These are phyloP conservation scores for Daubentonia madagascariensis DNA, from an alignment of 2,113 vertebrate species.

Conservation along the genomic window DNA sequence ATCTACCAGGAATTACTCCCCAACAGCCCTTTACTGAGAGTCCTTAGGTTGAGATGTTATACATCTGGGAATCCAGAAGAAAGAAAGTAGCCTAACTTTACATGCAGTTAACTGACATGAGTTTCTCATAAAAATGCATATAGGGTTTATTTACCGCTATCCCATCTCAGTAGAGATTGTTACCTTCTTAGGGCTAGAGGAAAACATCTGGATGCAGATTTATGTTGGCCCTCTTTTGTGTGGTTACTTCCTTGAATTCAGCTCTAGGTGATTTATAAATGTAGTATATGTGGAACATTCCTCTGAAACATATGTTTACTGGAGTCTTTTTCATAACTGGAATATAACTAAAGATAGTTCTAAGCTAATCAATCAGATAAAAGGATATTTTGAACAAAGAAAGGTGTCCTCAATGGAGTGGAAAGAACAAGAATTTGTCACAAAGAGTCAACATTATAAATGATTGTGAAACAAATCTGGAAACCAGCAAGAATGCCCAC, in stretches of 20 bases:
- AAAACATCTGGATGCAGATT: background rate
- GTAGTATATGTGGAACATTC: background rate
- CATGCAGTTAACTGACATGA: background rate
- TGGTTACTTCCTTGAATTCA: background rate
- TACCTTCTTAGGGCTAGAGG: background rate
- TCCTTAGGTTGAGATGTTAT: background rate
- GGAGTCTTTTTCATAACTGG: background rate
- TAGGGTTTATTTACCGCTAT: background rate
- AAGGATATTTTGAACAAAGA: background rate
- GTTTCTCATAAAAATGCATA: background rate
- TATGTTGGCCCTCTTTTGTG: background rate
- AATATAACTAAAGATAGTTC: background rate
- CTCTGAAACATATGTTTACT: background rate
- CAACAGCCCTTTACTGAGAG: background rate
- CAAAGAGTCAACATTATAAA: background rate
- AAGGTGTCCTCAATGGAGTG: background rate
- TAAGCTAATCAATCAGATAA: background rate
- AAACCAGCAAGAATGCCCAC: background rate
- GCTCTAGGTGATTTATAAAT: background rate
- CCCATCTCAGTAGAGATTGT: background rate
- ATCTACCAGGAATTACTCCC: background rate
- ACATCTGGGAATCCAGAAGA: background rate
- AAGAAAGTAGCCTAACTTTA: background rate
- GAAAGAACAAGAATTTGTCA: background rate
- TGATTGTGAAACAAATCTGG: background rate